Evolutionary conservation across 2,888 invertebrate species (phyloP).

Genomic region (Dicyrtoma fusca): DNA sequence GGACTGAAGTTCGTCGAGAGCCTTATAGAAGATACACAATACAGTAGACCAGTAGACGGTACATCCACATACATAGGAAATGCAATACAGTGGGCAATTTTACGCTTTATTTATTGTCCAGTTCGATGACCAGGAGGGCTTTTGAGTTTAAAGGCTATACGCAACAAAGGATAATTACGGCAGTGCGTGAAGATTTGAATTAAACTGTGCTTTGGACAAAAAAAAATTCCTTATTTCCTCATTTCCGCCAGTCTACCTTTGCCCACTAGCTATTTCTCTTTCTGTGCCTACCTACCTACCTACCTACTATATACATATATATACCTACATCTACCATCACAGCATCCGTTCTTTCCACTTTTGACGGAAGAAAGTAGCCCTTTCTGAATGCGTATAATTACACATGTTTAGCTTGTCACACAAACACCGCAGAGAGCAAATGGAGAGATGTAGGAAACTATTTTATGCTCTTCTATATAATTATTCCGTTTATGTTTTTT

Average conservation of each 20-base stretch:
- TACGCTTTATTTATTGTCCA: constrained; percentile 14
- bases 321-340: not conserved
- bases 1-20: too few species aligned
- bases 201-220: constrained; percentile 2
- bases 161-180: constrained; percentile 5
- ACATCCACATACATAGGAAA: too few species aligned
- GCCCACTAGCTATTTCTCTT: constrained; percentile 3
- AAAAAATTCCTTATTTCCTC: constrained; percentile 20
- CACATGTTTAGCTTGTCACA: too few species aligned
- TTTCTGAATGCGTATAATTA: too few species aligned
- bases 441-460: too few species aligned
- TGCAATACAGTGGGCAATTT: not conserved
- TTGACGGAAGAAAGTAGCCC: not conserved
- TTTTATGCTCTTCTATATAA: too few species aligned
- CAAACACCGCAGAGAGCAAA: too few species aligned
- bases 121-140: constrained; percentile 25
- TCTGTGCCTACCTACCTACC: not conserved
- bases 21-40: too few species aligned
- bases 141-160: not conserved
- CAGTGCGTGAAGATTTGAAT: constrained; percentile 26
- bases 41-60: too few species aligned
- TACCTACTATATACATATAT: too few species aligned
- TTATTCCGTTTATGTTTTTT: too few species aligned
- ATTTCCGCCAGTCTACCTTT: constrained; percentile 15
- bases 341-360: not conserved